Evolutionary conservation across 2,888 invertebrate species (phyloP).

Genomic region (Andrena camellia): DNA sequence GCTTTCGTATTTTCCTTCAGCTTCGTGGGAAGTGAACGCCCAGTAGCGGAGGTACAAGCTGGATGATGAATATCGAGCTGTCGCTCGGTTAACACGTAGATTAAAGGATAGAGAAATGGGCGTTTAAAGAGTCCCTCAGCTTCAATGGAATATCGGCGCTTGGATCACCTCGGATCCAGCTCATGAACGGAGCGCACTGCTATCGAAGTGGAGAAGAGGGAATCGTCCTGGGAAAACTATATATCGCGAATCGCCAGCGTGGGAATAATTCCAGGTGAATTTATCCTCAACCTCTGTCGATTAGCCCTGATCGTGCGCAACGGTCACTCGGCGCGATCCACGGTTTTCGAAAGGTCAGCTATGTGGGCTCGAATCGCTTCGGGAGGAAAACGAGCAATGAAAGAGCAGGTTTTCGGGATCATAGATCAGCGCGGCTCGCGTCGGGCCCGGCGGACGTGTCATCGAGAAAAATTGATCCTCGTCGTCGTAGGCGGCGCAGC

Average conservation of each 20-base stretch:
- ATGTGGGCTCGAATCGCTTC: conserved; percentile 3
- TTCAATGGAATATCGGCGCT: conserved; percentile 10
- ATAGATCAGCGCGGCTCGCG: conserved; percentile 36
- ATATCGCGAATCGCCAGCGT: conserved; percentile 38
- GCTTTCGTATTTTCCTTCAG: too few species aligned
- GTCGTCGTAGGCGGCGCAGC: conserved; percentile 62
- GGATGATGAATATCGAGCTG: too few species aligned
- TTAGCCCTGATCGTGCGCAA: conserved; percentile 23
- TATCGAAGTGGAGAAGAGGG: conserved; percentile 15
- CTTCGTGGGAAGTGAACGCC: too few species aligned
- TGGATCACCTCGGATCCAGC: conserved; percentile 5
- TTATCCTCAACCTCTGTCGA: conserved; percentile 40
- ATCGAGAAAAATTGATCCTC: conserved; percentile 69
- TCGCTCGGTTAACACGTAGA: too few species aligned
- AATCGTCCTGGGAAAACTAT: conserved; percentile 42
- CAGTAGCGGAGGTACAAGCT: too few species aligned
- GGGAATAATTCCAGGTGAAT: conserved; percentile 57
- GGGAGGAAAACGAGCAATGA: conserved; percentile 1
- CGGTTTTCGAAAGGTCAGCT: conserved; percentile 33
- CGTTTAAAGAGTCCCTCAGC: neutral
- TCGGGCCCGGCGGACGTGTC: conserved; percentile 57
- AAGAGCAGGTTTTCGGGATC: conserved; percentile 32
- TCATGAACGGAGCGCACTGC: conserved; percentile 14
- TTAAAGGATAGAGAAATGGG: too few species aligned
- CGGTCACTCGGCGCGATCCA: conserved; percentile 19